These are phyloP conservation scores for Platycheirus albimanus DNA, from an alignment of 2,888 invertebrate genomes.

Conservation along the genomic window DNA sequence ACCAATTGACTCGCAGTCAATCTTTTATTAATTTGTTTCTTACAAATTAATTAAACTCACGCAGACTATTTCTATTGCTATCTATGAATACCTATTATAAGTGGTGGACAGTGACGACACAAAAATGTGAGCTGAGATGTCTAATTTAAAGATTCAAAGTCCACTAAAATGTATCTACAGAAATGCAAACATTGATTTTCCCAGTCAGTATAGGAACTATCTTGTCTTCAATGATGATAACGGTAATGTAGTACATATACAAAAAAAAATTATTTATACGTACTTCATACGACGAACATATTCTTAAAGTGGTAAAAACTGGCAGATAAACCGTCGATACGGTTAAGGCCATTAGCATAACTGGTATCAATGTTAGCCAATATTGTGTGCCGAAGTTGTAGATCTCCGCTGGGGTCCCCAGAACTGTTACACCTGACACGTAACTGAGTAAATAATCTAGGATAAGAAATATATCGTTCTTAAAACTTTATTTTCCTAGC, in stretches of 20 bases:
- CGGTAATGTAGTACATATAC: too few species aligned
- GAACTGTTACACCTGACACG: constrained; percentile 93
- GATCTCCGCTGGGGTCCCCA: constrained; percentile 94
- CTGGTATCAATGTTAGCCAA: constrained; percentile 89
- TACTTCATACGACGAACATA: constrained; percentile 94
- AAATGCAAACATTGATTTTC: neutral
- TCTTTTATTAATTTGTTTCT: constrained; percentile 49
- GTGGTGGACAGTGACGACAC: constrained; percentile 49
- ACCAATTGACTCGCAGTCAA: constrained; percentile 46
- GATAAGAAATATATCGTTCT: constrained; percentile 25
- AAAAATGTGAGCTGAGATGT: constrained; percentile 18
- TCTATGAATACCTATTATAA: constrained; percentile 16
- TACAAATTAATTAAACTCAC: constrained; percentile 33
- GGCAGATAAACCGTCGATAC: constrained; percentile 90
- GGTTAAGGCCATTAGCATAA: constrained; percentile 86
- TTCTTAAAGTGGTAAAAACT: constrained; percentile 89
- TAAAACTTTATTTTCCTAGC: constrained; percentile 1
- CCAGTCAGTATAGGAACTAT: constrained; percentile 1
- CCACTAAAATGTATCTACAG: constrained; percentile 54
- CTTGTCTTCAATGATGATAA: constrained; percentile 39
- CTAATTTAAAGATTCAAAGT: constrained; percentile 63
- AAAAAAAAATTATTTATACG: constrained; percentile 74
- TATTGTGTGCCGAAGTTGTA: constrained; percentile 94
- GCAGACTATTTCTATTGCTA: constrained; percentile 27
- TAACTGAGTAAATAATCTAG: constrained; percentile 84